Evolutionary conservation across 2,888 invertebrate genomes (phyloP).

Genomic region (Drosophila algonquin): DNA sequence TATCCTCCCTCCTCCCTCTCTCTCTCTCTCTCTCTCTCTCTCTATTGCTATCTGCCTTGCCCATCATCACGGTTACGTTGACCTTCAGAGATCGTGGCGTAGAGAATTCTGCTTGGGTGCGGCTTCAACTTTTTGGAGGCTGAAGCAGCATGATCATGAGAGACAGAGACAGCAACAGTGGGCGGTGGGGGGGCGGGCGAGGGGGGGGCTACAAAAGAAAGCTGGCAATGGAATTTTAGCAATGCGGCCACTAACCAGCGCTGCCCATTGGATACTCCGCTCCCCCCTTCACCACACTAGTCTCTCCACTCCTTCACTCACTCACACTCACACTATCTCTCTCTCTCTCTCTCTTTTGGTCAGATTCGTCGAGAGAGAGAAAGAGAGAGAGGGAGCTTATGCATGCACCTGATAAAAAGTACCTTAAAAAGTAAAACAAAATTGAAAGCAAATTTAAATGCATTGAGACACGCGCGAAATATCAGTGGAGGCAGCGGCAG

Average conservation of each 20-base stretch:
- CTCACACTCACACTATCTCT: constrained; percentile 4
- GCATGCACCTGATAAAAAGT: constrained; percentile 39
- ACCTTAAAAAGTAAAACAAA: constrained; percentile 36
- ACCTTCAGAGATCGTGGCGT: constrained; percentile 29
- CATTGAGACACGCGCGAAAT: constrained; percentile 63
- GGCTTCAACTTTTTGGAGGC: constrained; percentile 45
- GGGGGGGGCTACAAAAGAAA: constrained; percentile 60
- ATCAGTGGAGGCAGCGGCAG: not conserved
- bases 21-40: not conserved
- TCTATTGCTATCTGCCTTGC: not conserved
- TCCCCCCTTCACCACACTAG: constrained; percentile 15
- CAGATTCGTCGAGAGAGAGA: not conserved
- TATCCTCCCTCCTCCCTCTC: not conserved
- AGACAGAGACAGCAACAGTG: constrained; percentile 20
- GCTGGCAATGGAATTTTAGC: constrained; percentile 71
- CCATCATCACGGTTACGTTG: constrained; percentile 9
- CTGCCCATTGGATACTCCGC: constrained; percentile 40
- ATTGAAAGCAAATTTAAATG: constrained; percentile 63
- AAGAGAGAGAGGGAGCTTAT: constrained; percentile 4
- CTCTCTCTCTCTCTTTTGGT: not conserved
- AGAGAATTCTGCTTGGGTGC: constrained; percentile 34
- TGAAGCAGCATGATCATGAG: too few relatives aligned
- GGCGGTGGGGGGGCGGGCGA: too few relatives aligned
- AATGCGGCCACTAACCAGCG: constrained; percentile 61
- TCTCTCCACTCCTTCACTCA: constrained; percentile 8